Percentiles rank a stretch among this genome's conserved stretches.
Conservation (phyloP, 2,888 invertebrate genomes). For the Sarcophaga rosellei region DNA sequence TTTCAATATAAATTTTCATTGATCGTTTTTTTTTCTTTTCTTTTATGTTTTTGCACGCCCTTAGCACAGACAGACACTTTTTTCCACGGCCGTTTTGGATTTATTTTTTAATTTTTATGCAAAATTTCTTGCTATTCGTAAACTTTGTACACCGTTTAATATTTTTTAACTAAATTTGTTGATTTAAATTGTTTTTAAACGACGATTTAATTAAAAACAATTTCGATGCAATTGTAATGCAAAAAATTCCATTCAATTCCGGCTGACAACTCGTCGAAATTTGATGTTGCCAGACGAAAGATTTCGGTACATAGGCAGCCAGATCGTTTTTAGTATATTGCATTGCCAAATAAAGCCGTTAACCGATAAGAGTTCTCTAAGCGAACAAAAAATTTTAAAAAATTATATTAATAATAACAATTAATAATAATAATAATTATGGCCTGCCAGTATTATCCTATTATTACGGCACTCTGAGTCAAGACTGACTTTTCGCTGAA, state of each 20-base stretch:
- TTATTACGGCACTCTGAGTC: too few relatives aligned
- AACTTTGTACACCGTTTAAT: not conserved
- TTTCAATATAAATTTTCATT: constrained; percentile 51
- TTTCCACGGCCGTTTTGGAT: constrained; percentile 5
- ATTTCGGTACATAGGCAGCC: not conserved
- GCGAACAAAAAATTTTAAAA: too few relatives aligned
- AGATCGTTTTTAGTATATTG: not conserved
- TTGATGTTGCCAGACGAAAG: constrained; percentile 24
- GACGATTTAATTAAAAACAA: constrained; percentile 35
- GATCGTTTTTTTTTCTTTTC: constrained; percentile 50
- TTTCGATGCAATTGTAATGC: constrained; percentile 21
- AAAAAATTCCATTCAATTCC: constrained; percentile 42
- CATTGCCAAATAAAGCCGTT: constrained; percentile 25
- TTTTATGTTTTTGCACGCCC: constrained; percentile 63
- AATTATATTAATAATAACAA: too few relatives aligned
- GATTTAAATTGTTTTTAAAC: constrained; percentile 21
- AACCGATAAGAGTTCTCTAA: not conserved
- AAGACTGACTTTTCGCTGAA: too few relatives aligned
- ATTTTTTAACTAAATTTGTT: constrained; percentile 3
- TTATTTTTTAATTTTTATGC: not conserved
- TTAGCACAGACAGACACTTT: not conserved
- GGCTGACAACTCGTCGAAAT: constrained; percentile 49
- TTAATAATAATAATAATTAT: too few relatives aligned
- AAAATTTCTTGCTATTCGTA: not conserved
- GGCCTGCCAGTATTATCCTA: too few relatives aligned